Percentiles rank a stretch among this genome's conserved stretches.
Conservation (phyloP, 2,113 vertebrate genomes). For the Lutjanus erythropterus region DNA sequence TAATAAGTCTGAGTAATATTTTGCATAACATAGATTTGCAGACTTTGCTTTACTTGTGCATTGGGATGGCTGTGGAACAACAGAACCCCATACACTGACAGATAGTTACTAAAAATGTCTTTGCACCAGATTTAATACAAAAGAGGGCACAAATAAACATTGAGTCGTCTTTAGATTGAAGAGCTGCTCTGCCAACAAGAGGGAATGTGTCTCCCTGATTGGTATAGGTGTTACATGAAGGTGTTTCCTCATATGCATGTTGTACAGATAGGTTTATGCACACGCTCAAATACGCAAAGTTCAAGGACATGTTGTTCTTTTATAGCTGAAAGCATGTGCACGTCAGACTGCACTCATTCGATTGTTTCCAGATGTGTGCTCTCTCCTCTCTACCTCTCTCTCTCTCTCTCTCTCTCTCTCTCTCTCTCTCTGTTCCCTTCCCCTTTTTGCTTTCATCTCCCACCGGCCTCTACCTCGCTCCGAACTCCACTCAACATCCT, state of each 20-base stretch:
- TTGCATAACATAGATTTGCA: conserved; percentile 2
- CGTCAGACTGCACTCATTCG: conserved; percentile 55
- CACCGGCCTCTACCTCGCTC: conserved; percentile 43
- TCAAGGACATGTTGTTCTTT: conserved; percentile 82
- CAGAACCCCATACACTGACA: neutral
- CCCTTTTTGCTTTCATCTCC: conserved; percentile 63
- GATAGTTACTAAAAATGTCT: neutral
- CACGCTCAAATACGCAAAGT: conserved; percentile 20
- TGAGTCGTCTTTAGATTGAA: neutral
- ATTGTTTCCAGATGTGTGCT: conserved; percentile 85
- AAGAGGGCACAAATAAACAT: neutral
- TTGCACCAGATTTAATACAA: neutral
- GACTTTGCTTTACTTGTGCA: neutral
- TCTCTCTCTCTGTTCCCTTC: conserved; percentile 26
- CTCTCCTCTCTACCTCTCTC: conserved; percentile 36
- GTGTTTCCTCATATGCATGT: neutral
- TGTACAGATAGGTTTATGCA: conserved; percentile 35
- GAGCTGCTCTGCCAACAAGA: neutral
- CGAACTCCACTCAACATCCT: conserved; percentile 44
- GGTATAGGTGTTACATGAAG: conserved; percentile 3
- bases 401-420: conserved; percentile 40
- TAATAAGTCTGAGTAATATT: conserved; percentile 5
- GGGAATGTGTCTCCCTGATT: neutral
- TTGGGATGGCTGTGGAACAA: neutral
- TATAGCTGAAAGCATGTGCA: conserved; percentile 73